These are phyloP conservation scores for Porites divaricata DNA, from an alignment of 92 coral and sea anemone genomes.

Conservation along the genomic window DNA sequence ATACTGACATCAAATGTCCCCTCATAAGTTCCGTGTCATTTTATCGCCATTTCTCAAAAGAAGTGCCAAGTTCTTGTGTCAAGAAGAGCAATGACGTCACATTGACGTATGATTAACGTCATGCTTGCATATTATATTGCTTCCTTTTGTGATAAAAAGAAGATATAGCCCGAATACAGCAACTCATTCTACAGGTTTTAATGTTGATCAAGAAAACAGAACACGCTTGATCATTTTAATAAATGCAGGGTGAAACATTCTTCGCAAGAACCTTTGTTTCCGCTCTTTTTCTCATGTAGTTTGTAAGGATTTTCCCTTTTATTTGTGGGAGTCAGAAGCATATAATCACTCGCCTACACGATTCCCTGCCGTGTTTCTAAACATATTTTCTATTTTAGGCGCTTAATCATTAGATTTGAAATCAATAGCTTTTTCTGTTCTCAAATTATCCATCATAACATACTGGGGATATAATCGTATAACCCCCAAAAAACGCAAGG, in stretches of 20 bases:
- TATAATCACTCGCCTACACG: not conserved
- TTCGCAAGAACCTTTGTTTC: too few species aligned
- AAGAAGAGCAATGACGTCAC: conserved; percentile 53
- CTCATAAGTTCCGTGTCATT: not conserved
- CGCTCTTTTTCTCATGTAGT: too few species aligned
- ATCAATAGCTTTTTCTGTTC: not conserved
- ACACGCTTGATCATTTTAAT: too few species aligned
- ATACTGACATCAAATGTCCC: not conserved
- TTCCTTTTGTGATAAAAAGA: not conserved
- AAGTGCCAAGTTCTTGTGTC: conserved; percentile 1
- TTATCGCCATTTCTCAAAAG: not conserved
- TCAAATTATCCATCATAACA: too few species aligned
- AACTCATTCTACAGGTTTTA: too few species aligned
- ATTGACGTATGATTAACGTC: conserved; percentile 46
- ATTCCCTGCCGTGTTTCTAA: not conserved
- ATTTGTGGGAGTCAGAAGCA: not conserved
- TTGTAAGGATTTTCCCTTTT: not conserved
- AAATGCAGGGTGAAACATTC: too few species aligned
- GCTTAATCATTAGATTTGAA: not conserved
- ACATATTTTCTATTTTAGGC: not conserved
- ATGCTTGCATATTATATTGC: not conserved
- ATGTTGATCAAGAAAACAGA: too few species aligned
- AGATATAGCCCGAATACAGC: too few species aligned
- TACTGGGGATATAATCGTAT: too few species aligned
- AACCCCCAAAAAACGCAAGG: too few species aligned